These are phyloP conservation scores for Digitonthophagus gazella DNA, from an alignment of 2,888 invertebrate species.

Conservation along the genomic window DNA sequence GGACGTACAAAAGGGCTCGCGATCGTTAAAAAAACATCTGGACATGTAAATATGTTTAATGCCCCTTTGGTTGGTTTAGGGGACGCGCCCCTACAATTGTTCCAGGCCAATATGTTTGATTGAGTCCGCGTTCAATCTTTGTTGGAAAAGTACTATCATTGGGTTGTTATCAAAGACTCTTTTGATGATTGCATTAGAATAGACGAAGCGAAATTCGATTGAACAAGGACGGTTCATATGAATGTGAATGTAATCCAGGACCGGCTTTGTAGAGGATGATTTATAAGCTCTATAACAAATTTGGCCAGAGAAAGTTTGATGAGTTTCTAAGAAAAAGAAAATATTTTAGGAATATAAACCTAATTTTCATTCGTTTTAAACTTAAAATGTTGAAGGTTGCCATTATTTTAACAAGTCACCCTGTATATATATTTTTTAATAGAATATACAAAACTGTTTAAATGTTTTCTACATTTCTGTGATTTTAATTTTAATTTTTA, in stretches of 20 bases:
- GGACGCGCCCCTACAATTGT: background rate
- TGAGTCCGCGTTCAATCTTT: constrained; percentile 30
- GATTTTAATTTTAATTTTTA: background rate
- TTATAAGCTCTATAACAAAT: background rate
- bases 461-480: background rate
- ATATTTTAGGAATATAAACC: no score
- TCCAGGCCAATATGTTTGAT: constrained; percentile 18
- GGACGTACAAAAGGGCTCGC: constrained; percentile 18
- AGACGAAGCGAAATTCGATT: background rate
- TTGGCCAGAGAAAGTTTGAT: no score
- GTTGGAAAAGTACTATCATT: constrained; percentile 34
- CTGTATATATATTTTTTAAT: no score
- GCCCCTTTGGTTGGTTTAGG: constrained; percentile 1
- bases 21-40: constrained; percentile 32
- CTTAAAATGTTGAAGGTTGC: no score
- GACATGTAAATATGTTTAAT: constrained; percentile 31
- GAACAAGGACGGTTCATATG: background rate
- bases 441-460: background rate
- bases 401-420: no score
- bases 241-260: background rate
- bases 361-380: no score
- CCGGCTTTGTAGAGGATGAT: background rate
- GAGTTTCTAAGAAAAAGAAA: no score
- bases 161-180: no score
- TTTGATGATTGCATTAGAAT: constrained; percentile 21